Conservation (phyloP, 2,113 vertebrate genomes). For the Dryoscopus gambensis region DNA sequence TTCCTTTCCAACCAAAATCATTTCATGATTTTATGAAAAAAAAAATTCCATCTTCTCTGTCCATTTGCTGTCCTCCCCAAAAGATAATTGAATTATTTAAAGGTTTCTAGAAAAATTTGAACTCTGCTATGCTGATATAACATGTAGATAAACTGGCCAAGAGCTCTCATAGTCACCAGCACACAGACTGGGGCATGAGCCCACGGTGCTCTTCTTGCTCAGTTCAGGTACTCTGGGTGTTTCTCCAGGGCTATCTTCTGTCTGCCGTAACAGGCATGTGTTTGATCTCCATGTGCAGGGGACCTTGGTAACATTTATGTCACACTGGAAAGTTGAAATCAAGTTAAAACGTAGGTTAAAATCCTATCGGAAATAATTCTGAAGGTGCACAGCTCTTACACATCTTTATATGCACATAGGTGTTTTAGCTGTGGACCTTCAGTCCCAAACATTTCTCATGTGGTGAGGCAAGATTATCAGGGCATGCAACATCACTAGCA, state of each 20-base stretch:
- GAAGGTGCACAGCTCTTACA: fast-evolving
- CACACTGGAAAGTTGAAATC: not conserved
- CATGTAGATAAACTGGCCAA: not conserved
- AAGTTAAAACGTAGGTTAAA: not conserved
- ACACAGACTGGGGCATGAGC: not conserved
- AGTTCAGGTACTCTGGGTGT: not conserved
- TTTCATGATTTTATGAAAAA: not conserved
- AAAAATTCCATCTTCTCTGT: fast-evolving
- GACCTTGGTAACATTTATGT: not conserved
- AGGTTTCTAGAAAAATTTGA: not conserved
- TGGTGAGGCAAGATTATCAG: not conserved
- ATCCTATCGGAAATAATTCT: not conserved
- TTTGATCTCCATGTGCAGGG: not conserved
- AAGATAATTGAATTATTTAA: fast-evolving
- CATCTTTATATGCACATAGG: fast-evolving
- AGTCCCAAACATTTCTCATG: not conserved
- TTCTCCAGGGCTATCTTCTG: not conserved
- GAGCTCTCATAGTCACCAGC: not conserved
- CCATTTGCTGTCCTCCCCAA: not conserved
- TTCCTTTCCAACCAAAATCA: not conserved
- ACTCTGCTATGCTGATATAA: not conserved
- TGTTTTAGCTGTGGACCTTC: not conserved
- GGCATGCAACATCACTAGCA: not conserved
- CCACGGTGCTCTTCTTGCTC: not conserved
- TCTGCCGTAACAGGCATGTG: not conserved